These are phyloP conservation scores for Aphyosemion australe DNA, from an alignment of 2,113 vertebrate genomes.

Conservation along the genomic window DNA sequence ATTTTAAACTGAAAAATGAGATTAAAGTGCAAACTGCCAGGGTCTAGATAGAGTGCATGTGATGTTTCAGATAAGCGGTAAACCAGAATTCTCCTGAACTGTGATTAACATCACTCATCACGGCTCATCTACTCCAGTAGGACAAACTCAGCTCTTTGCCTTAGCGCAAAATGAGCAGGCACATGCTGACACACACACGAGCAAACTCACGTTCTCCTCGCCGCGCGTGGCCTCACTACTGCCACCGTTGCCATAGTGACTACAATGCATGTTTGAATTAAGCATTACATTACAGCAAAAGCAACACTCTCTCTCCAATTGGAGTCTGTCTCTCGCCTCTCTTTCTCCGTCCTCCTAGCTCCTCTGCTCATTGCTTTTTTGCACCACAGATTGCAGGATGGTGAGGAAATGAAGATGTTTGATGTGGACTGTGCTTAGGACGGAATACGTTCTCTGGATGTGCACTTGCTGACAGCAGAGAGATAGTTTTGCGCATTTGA, in stretches of 20 bases:
- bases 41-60: conserved; percentile 21
- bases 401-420: conserved; percentile 62
- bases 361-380: conserved; percentile 40
- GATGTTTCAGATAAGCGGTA: not conserved
- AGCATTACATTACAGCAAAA: conserved; percentile 80
- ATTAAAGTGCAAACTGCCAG: conserved; percentile 9
- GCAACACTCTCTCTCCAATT: conserved; percentile 64
- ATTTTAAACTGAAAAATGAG: not conserved
- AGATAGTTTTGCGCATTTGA: conserved; percentile 42
- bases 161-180: conserved; percentile 38
- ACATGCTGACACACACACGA: conserved; percentile 34
- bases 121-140: conserved; percentile 18
- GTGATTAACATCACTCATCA: not conserved
- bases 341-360: conserved; percentile 34
- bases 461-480: conserved; percentile 47
- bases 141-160: conserved; percentile 32
- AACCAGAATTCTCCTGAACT: not conserved
- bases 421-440: conserved; percentile 58
- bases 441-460: conserved; percentile 53
- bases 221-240: conserved; percentile 77
- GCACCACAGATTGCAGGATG: conserved; percentile 57
- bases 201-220: conserved; percentile 68
- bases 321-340: conserved; percentile 44
- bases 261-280: conserved; percentile 83
- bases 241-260: conserved; percentile 84